phyloP scores from a whole-genome alignment of 2,888 invertebrate species.

The Epistrophe grossulariae region DNA sequence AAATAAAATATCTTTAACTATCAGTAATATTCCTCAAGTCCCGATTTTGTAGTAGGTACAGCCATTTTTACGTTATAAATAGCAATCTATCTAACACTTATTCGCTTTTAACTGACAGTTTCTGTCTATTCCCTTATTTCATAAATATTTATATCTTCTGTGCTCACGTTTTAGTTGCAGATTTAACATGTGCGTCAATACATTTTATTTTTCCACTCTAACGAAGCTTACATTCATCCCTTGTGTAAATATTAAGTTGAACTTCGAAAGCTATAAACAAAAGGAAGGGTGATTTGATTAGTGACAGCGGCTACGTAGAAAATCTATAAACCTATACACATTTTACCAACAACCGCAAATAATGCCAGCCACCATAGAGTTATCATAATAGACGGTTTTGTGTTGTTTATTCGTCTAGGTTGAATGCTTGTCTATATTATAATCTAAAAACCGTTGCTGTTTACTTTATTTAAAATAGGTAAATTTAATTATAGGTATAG shows the following conservation, averaged over 20 bases:
- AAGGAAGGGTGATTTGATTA: background rate
- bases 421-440: no score
- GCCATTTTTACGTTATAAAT: no score
- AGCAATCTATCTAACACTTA: background rate
- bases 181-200: background rate
- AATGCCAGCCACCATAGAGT: background rate
- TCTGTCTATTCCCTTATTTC: background rate
- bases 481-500: no score
- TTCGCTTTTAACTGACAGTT: background rate
- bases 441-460: no score
- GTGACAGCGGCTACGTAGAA: background rate
- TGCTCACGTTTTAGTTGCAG: background rate
- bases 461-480: no score
- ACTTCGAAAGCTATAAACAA: slow-evolving; percentile 35
- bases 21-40: no score
- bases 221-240: slow-evolving; percentile 46
- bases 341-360: background rate
- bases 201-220: background rate
- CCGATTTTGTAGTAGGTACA: no score
- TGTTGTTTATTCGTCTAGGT: no score
- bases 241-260: slow-evolving; percentile 33
- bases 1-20: no score
- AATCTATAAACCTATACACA: background rate
- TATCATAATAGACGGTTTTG: background rate
- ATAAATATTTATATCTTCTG: no score